These are phyloP conservation scores for Eretmochelys imbricata DNA, from an alignment of 2,113 vertebrate genomes.

Conservation along the genomic window DNA sequence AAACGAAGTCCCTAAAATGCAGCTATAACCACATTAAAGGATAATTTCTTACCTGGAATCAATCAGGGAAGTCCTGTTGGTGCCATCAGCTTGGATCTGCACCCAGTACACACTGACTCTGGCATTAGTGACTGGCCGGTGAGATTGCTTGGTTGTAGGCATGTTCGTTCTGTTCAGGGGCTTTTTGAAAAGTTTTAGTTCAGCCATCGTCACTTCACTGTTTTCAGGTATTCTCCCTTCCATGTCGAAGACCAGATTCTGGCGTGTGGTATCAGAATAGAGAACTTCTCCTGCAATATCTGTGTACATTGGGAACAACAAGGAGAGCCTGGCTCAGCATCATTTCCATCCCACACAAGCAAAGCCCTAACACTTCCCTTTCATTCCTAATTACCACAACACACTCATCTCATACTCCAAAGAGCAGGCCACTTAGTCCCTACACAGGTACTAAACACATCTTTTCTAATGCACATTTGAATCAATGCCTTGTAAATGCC, in stretches of 20 bases:
- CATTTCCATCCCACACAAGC: background rate
- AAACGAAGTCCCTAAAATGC: background rate
- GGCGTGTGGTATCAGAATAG: conserved; percentile 82
- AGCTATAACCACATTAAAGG: background rate
- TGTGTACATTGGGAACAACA: conserved; percentile 40
- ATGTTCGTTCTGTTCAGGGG: conserved; percentile 77
- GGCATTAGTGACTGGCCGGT: conserved; percentile 81
- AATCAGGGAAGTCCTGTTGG: conserved; percentile 89
- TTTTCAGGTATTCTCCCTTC: conserved; percentile 89
- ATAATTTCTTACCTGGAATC: conserved; percentile 88
- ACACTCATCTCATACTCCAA: background rate
- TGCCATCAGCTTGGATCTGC: conserved; percentile 81
- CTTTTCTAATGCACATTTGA: conserved; percentile 43
- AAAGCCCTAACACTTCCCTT: background rate
- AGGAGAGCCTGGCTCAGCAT: background rate
- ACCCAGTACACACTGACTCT: conserved; percentile 94
- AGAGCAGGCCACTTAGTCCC: background rate
- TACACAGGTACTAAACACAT: background rate
- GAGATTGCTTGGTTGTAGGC: conserved; percentile 66
- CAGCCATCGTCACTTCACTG: conserved; percentile 94
- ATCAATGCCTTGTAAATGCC: conserved; percentile 42
- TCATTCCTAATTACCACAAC: background rate
- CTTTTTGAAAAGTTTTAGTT: conserved; percentile 91
- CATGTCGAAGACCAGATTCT: conserved; percentile 91
- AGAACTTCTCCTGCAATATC: conserved; percentile 86